Evolutionary conservation across 2,797 vertebrate genomes (phyloP).

Genomic region (Moxostoma hubbsi): DNA sequence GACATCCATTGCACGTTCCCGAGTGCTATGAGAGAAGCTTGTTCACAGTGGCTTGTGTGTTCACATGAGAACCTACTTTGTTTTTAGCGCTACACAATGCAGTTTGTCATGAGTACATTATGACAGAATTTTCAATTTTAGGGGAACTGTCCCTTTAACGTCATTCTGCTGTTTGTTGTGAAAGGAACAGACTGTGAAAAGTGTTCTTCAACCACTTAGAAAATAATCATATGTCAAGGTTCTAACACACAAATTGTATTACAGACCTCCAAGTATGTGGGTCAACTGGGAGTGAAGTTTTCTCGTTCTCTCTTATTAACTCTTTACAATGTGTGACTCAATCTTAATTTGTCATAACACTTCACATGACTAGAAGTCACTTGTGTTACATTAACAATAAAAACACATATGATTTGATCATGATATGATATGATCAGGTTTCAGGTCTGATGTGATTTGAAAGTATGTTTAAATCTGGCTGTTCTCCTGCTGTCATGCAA

Average conservation of each 20-base stretch:
- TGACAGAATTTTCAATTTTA: no score
- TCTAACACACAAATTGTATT: neutral
- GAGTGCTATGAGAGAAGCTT: no score
- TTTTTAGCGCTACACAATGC: no score
- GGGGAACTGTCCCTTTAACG: no score
- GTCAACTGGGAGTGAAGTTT: neutral
- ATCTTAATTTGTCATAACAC: neutral
- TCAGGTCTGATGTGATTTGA: neutral
- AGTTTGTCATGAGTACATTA: no score
- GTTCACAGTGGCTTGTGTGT: no score
- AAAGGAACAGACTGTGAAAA: constrained; percentile 5
- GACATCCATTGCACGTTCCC: no score
- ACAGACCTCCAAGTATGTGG: neutral
- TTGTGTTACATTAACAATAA: neutral
- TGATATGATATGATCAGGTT: no score
- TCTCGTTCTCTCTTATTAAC: neutral
- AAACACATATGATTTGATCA: neutral
- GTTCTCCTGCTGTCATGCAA: constrained; percentile 8
- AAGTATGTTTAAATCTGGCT: constrained; percentile 2
- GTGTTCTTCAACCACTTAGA: neutral
- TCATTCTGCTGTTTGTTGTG: constrained; percentile 17
- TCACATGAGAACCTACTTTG: no score
- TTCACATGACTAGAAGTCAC: neutral
- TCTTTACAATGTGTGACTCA: neutral
- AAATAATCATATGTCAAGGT: constrained; percentile 7